Conservation (phyloP, 1,140 invertebrate species). For the Triops cancriformis region DNA sequence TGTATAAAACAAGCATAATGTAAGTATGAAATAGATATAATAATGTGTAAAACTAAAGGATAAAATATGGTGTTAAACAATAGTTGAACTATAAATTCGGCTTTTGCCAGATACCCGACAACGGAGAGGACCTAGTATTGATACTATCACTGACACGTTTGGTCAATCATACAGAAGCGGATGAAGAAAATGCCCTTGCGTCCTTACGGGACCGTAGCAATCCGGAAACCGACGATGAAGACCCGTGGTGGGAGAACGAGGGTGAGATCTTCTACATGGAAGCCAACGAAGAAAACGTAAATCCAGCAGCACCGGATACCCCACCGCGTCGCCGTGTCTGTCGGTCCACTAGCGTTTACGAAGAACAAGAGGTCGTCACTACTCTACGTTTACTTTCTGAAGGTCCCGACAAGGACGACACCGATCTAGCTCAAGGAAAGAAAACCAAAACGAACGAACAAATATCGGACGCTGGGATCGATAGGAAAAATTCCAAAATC, state of each 20-base stretch:
- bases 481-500: not conserved
- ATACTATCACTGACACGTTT: conserved; percentile 18
- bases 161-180: not conserved
- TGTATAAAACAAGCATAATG: too few species aligned
- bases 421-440: not conserved
- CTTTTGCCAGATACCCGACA: not conserved
- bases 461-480: not conserved
- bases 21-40: too few species aligned
- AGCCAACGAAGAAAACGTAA: not conserved
- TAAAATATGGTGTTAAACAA: too few species aligned
- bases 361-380: not conserved
- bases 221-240: not conserved
- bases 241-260: not conserved
- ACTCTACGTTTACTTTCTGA: not conserved
- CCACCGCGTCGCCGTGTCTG: not conserved
- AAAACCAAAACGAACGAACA: not conserved
- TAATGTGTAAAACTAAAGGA: too few species aligned
- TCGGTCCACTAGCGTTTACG: not conserved
- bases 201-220: not conserved
- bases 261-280: not conserved
- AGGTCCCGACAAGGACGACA: not conserved
- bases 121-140: conserved; percentile 9
- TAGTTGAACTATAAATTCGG: too few species aligned
- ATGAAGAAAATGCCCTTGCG: not conserved
- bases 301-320: not conserved